Evolutionary conservation across 2,888 invertebrate genomes (phyloP).

Genomic region (Oligia fasciuncula): DNA sequence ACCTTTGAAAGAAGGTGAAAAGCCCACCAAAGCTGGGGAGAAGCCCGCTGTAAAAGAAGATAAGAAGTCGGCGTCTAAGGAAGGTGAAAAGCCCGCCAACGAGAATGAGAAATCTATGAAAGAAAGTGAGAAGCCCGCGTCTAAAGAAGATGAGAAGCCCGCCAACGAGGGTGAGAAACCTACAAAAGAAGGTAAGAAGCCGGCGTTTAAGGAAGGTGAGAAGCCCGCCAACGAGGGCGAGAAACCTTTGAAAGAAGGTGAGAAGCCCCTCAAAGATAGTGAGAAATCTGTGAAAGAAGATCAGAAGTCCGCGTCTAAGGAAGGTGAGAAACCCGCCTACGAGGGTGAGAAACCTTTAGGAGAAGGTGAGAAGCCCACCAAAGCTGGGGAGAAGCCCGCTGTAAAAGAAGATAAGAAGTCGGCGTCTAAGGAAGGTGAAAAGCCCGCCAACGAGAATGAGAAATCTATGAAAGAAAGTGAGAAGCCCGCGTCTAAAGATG

Average conservation of each 20-base stretch:
- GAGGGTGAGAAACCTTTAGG: background rate
- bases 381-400: background rate
- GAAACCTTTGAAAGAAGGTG: conserved; percentile 21
- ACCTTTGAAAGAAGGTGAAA: background rate
- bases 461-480: background rate
- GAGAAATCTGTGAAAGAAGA: background rate
- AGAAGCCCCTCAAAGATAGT: conserved; percentile 8
- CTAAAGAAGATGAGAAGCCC: background rate
- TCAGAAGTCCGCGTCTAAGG: background rate
- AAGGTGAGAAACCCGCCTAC: background rate
- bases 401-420: background rate
- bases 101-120: background rate
- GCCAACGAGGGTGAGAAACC: background rate
- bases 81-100: background rate
- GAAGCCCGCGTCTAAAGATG: too few species aligned
- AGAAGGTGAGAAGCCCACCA: background rate
- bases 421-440: background rate
- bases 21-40: background rate
- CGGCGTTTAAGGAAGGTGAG: too few species aligned
- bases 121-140: background rate
- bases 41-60: background rate
- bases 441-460: background rate
- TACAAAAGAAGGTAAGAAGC: background rate
- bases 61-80: background rate
- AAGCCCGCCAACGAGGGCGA: background rate